Evolutionary conservation across 2,113 vertebrate genomes (phyloP).

Genomic region (Aegithalos caudatus): DNA sequence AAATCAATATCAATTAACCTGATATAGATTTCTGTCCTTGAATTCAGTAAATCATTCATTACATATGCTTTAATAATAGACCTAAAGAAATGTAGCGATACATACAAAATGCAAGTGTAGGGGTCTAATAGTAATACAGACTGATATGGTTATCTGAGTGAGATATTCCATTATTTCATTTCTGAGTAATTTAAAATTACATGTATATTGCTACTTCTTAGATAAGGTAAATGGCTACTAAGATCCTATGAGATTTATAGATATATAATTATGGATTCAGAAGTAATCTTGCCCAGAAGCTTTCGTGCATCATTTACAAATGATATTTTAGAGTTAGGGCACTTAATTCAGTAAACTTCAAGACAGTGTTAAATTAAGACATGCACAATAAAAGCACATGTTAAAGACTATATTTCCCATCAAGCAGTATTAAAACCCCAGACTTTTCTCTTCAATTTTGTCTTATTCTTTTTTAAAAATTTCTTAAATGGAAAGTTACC

Average conservation of each 20-base stretch:
- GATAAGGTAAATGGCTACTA: not conserved
- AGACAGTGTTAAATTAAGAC: not conserved
- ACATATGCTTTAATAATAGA: not conserved
- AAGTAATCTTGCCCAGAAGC: not conserved
- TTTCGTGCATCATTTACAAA: not conserved
- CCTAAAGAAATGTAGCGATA: not conserved
- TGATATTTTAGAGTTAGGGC: not conserved
- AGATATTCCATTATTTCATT: not conserved
- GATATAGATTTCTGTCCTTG: not conserved
- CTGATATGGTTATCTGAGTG: not conserved
- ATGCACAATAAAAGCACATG: not conserved
- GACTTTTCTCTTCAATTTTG: not conserved
- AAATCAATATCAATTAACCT: conserved; percentile 55
- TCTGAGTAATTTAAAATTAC: not conserved
- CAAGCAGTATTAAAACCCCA: accelerated
- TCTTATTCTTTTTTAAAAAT: not conserved
- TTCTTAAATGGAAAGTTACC: not conserved
- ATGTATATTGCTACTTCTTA: not conserved
- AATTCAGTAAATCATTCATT: not conserved
- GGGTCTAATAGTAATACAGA: not conserved
- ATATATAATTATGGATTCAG: not conserved
- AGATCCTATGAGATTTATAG: not conserved
- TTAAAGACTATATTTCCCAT: not conserved
- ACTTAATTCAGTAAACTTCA: not conserved
- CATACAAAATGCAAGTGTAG: not conserved